Evolutionary conservation across 2,797 vertebrate species (phyloP).

Genomic region (Taenioides sp.): DNA sequence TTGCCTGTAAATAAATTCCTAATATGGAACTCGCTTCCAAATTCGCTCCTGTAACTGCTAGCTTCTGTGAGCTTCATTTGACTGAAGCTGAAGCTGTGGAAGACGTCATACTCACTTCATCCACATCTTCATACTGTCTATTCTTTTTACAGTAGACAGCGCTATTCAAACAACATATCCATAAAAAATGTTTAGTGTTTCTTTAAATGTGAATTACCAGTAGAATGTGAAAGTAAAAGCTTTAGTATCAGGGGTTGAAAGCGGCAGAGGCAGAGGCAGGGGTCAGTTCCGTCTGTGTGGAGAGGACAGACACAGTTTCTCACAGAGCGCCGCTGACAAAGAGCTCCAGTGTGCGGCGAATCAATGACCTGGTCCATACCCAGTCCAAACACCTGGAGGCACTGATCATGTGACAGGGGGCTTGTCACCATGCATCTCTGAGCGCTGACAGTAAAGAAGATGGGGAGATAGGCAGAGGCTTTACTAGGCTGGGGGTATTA

Average conservation of each 20-base stretch:
- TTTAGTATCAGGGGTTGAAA: neutral
- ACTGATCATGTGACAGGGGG: slow-evolving; percentile 52
- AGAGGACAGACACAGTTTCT: slow-evolving; percentile 61
- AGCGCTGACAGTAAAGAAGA: neutral
- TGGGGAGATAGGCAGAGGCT: neutral
- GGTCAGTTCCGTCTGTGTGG: slow-evolving; percentile 63
- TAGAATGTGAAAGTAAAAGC: neutral
- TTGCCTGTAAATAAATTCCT: too few relatives aligned
- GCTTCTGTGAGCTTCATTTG: too few relatives aligned
- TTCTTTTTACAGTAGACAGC: too few relatives aligned
- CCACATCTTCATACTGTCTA: too few relatives aligned
- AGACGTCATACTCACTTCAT: too few relatives aligned
- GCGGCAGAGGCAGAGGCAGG: slow-evolving; percentile 22
- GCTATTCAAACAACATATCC: too few relatives aligned
- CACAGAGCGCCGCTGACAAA: slow-evolving; percentile 65
- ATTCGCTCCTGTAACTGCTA: too few relatives aligned
- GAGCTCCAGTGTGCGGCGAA: slow-evolving; percentile 66
- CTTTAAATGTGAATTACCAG: too few relatives aligned
- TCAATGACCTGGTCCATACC: slow-evolving; percentile 68
- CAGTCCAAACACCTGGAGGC: slow-evolving; percentile 75
- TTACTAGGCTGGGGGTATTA: neutral
- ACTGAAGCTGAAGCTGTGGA: too few relatives aligned
- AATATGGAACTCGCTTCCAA: too few relatives aligned
- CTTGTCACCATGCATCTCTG: slow-evolving; percentile 12
- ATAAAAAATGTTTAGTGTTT: too few relatives aligned